Conservation (phyloP, 2,113 vertebrate species). For the Poeciliopsis occidentalis region DNA sequence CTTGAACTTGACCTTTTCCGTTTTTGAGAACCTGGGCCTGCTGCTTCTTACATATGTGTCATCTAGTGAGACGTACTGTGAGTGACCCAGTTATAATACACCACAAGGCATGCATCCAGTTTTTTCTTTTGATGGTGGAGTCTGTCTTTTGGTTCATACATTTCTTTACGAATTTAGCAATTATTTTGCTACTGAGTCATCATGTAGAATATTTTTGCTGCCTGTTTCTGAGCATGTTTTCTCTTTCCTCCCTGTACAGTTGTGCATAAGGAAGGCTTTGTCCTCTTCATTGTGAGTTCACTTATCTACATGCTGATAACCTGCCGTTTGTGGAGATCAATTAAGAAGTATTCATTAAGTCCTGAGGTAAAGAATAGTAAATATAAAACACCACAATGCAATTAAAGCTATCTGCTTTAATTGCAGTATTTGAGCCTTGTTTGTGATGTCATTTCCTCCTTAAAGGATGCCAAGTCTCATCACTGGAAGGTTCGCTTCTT, state of each 20-base stretch:
- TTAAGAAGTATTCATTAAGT: constrained; percentile 66
- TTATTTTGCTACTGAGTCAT: not conserved
- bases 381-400: not conserved
- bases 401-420: not conserved
- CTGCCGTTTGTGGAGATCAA: constrained; percentile 69
- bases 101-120: not conserved
- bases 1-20: constrained; percentile 64
- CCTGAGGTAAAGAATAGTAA: constrained; percentile 56
- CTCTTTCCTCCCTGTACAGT: constrained; percentile 39
- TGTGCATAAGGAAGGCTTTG: constrained; percentile 75
- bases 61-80: constrained; percentile 74
- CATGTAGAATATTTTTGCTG: not conserved
- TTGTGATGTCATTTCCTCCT: not conserved
- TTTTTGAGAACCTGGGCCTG: constrained; percentile 72
- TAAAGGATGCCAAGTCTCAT: constrained; percentile 89
- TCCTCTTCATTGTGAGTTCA: constrained; percentile 72
- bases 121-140: too few species aligned
- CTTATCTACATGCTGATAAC: constrained; percentile 72
- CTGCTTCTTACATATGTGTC: constrained; percentile 77
- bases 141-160: too few species aligned
- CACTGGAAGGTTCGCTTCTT: constrained; percentile 88
- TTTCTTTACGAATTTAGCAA: not conserved
- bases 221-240: not conserved
- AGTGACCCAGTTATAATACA: constrained; percentile 22
- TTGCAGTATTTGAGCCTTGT: not conserved